phyloP scores from a whole-genome alignment of 2,113 vertebrate species.

The Rhinogobius similis region DNA sequence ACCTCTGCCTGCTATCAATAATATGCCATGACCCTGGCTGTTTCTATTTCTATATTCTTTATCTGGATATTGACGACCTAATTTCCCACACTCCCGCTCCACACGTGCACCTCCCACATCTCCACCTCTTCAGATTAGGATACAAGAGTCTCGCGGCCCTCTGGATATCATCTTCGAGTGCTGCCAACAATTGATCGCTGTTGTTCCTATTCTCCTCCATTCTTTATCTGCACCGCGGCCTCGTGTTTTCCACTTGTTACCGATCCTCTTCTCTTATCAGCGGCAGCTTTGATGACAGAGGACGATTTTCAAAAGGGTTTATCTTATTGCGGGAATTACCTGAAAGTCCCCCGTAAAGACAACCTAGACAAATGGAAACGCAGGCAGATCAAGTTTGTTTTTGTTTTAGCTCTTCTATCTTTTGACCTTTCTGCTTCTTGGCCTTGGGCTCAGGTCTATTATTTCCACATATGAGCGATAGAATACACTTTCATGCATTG shows the following conservation, averaged over 20 bases:
- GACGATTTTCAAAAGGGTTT: constrained; percentile 57
- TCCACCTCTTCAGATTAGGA: constrained; percentile 44
- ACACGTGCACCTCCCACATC: constrained; percentile 29
- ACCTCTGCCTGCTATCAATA: constrained; percentile 1
- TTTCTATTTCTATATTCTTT: constrained; percentile 31
- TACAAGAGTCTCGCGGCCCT: constrained; percentile 42
- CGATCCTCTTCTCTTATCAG: constrained; percentile 65
- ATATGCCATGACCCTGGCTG: constrained; percentile 53
- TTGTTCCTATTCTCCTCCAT: constrained; percentile 64
- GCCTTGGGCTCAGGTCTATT: no score
- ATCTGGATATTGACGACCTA: constrained; percentile 58
- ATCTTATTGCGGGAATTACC: constrained; percentile 63
- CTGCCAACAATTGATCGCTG: constrained; percentile 60
- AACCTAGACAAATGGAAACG: neutral
- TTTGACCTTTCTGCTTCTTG: neutral
- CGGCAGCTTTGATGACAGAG: constrained; percentile 58
- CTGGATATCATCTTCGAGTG: constrained; percentile 48
- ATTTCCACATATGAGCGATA: neutral
- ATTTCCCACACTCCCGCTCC: constrained; percentile 30
- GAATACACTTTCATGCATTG: neutral
- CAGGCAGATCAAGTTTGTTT: neutral
- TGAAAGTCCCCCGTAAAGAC: constrained; percentile 16
- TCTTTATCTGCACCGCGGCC: constrained; percentile 56
- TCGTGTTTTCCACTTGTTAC: constrained; percentile 52
- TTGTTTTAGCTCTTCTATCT: neutral